A percentile compares a stretch with the other conserved stretches of the same genome.
phyloP scores from a whole-genome alignment of 2,888 invertebrate genomes.

The Drosophila maculinotata region DNA sequence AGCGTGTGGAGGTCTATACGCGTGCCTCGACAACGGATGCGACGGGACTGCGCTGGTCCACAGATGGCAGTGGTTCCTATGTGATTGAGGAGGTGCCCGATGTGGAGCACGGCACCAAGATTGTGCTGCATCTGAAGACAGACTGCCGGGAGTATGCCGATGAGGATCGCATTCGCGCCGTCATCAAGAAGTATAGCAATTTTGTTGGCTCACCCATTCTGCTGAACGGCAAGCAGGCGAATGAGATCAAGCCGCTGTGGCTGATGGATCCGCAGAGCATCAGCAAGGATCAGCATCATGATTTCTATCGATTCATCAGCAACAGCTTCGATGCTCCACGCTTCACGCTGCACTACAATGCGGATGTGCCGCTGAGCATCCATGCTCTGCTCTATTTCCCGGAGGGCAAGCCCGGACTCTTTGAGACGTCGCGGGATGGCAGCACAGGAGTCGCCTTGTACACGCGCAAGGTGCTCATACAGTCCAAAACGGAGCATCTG shows the following conservation, averaged over 20 bases:
- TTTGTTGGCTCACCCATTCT: conserved; percentile 97
- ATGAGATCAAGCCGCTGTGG: conserved; percentile 97
- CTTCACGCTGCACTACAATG: conserved; percentile 95
- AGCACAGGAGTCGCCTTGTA: conserved; percentile 95
- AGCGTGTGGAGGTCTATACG: conserved; percentile 96
- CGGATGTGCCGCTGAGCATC: conserved; percentile 93
- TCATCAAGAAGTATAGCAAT: conserved; percentile 98
- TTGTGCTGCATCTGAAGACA: conserved; percentile 94
- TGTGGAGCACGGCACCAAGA: conserved; percentile 95
- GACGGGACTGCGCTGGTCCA: conserved; percentile 93
- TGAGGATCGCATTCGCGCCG: conserved; percentile 92
- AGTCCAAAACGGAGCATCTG: conserved; percentile 95
- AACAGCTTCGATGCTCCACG: conserved; percentile 95
- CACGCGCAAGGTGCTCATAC: conserved; percentile 96
- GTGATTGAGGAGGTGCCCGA: conserved; percentile 94
- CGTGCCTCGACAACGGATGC: conserved; percentile 88
- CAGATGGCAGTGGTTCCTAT: conserved; percentile 96
- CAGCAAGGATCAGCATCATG: conserved; percentile 93
- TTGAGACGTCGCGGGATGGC: conserved; percentile 94
- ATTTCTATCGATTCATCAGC: conserved; percentile 96
- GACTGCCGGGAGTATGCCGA: conserved; percentile 96
- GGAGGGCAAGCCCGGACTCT: conserved; percentile 95
- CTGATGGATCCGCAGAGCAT: conserved; percentile 95
- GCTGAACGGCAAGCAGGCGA: conserved; percentile 94
- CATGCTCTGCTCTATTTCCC: conserved; percentile 96